Percentiles rank a stretch among this genome's conserved stretches.
Evolutionary conservation across 2,888 invertebrate genomes (phyloP).

Genomic region (Drosophila melanosoma): DNA sequence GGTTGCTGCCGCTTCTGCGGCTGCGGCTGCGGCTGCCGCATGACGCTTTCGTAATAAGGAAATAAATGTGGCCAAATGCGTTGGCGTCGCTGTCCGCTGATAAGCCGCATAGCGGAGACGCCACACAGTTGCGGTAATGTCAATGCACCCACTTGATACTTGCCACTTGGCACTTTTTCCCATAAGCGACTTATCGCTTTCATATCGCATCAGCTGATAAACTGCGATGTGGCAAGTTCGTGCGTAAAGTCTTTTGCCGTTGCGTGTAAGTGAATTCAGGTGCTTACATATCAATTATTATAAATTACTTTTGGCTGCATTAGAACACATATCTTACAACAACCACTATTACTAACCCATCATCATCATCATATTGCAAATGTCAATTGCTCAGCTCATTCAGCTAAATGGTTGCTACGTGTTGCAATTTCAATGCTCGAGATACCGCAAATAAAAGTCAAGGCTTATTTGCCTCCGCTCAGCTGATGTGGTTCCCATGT

Average conservation of each 20-base stretch:
- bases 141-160: constrained; percentile 57
- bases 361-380: constrained; percentile 43
- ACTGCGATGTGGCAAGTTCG: constrained; percentile 48
- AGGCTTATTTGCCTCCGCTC: constrained; percentile 36
- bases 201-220: constrained; percentile 45
- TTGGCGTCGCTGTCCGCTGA: constrained; percentile 53
- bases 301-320: constrained; percentile 5
- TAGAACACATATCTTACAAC: constrained; percentile 5
- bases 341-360: constrained; percentile 4
- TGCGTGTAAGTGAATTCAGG: constrained; percentile 18
- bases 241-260: constrained; percentile 58
- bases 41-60: constrained; percentile 74
- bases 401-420: constrained; percentile 71
- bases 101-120: constrained; percentile 50
- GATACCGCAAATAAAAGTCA: constrained; percentile 62
- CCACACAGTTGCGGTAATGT: constrained; percentile 32
- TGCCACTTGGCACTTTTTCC: constrained; percentile 38
- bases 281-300: constrained; percentile 10
- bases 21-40: constrained; percentile 26
- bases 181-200: constrained; percentile 38
- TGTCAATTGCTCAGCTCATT: constrained; percentile 67
- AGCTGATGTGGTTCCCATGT: constrained; percentile 47
- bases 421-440: constrained; percentile 63
- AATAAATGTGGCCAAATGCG: constrained; percentile 75
- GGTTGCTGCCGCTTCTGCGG: constrained; percentile 36